Evolutionary conservation across 2,888 invertebrate species (phyloP).

Genomic region (Criorhina ranunculi): DNA sequence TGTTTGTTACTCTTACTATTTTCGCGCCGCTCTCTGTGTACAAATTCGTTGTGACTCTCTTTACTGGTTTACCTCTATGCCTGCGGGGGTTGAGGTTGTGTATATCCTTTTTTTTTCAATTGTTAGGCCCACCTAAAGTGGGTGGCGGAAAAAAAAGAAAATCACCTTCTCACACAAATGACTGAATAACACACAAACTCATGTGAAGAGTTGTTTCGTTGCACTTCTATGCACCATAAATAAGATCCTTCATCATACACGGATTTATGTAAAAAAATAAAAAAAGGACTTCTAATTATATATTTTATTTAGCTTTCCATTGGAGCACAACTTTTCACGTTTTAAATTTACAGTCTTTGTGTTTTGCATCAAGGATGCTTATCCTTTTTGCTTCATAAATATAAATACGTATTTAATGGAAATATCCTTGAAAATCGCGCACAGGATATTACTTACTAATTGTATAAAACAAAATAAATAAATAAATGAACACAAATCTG

Average conservation of each 20-base stretch:
- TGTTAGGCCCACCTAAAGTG: conserved; percentile 59
- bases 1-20: conserved; percentile 54
- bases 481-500: conserved; percentile 24
- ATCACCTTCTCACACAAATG: conserved; percentile 12
- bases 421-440: conserved; percentile 15
- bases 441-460: conserved; percentile 13
- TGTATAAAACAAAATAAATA: conserved; percentile 5
- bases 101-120: conserved; percentile 25
- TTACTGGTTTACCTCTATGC: conserved; percentile 18
- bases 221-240: conserved; percentile 61
- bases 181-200: conserved; percentile 45
- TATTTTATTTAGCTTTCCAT: background rate
- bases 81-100: conserved; percentile 27
- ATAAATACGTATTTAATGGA: background rate
- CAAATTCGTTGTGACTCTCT: conserved; percentile 62
- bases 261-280: conserved; percentile 17
- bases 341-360: conserved; percentile 35
- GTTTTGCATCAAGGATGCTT: conserved; percentile 39
- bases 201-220: conserved; percentile 54
- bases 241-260: conserved; percentile 37
- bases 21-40: conserved; percentile 49
- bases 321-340: conserved; percentile 6
- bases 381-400: background rate
- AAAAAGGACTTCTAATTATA: background rate
- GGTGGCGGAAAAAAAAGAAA: conserved; percentile 43